phyloP scores from a whole-genome alignment of 1,140 invertebrate species.

The Octopus bimaculoides region DNA sequence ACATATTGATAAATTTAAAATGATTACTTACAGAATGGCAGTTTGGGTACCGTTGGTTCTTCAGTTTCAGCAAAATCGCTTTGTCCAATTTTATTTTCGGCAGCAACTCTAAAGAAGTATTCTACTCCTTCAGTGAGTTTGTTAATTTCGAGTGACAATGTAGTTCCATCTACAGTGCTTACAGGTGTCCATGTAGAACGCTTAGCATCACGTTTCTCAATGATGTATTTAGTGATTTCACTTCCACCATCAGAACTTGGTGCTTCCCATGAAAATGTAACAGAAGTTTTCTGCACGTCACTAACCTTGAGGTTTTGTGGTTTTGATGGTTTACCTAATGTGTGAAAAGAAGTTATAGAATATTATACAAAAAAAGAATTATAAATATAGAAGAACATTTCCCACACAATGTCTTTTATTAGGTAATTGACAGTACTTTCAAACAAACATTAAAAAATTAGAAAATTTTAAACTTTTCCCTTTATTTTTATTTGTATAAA shows the following conservation, averaged over 20 bases:
- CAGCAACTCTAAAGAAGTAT: conserved; percentile 93
- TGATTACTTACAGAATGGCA: conserved; percentile 81
- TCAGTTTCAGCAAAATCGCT: conserved; percentile 84
- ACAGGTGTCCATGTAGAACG: conserved; percentile 38
- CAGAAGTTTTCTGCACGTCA: conserved; percentile 47
- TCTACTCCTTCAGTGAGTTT: conserved; percentile 81
- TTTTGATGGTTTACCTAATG: conserved; percentile 78
- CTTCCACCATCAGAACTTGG: conserved; percentile 89
- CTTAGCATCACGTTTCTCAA: conserved; percentile 50
- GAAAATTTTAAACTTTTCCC: too few species aligned
- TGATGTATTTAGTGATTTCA: conserved; percentile 66
- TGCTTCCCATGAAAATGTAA: conserved; percentile 86
- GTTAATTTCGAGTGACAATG: conserved; percentile 63
- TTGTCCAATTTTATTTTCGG: conserved; percentile 95
- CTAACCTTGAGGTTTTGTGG: conserved; percentile 70
- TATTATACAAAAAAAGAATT: too few species aligned
- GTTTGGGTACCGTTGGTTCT: conserved; percentile 81
- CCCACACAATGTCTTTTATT: too few species aligned
- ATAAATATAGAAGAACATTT: too few species aligned
- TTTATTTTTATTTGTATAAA: too few species aligned
- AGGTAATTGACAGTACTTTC: too few species aligned
- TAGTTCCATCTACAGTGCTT: conserved; percentile 40
- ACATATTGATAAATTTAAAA: too few species aligned
- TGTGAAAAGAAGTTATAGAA: too few species aligned
- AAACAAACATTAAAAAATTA: too few species aligned